Base-by-base conservation (phyloP, 2,113 vertebrate species). In the Hiodon alosoides region DNA sequence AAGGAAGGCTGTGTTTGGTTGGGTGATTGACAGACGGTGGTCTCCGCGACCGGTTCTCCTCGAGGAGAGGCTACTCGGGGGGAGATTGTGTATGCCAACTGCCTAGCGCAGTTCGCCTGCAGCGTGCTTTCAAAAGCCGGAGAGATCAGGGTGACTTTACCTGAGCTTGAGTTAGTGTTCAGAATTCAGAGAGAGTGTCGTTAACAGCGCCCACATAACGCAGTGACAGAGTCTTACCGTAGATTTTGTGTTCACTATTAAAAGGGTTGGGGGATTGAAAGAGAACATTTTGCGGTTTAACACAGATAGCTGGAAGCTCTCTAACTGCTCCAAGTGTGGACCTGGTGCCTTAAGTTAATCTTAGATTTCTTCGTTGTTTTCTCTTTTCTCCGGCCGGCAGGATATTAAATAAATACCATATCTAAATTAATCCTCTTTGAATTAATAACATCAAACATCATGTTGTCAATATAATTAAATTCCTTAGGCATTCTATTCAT, bases 11-110 rank as follows among this genome's bases (percentile, higher is more conserved):
- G 7, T n/a, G 67, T 6, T 11, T 52, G 17, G 13, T 14, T 60
- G 74, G 55, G 16, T 51, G 74, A 69, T 16, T 69, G 67, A 57
- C 31, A 31, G 71, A 71, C 13, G 17, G 65, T 60, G 73, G 51
- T 14, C 68, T 48, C 3, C 65, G 3, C 31, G 8, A 31, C 31
- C 31, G 31, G 31, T 31, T 31, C 31, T 31, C 31, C 31, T 31
- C 31, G 31, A 31, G 31, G 31, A 31, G 31, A 31, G 31, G 31
- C 31, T 31, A 31, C 31, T 31, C 31, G 31, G 31, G 31, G 31
- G 31, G 31, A 31, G 31, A 31, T 31, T 31, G 31, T 31, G 31
- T 31, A 31, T 31, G 31, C 31, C 2, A 31, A 31, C 31, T 31
- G 31, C 31, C 31, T 31, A 31, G 31, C 2, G 31, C 31, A 31